Percentiles rank a stretch among this genome's conserved stretches.
These are phyloP conservation scores for Oenanthe oenanthe DNA, from an alignment of 2,113 vertebrate genomes.

Conservation along the genomic window DNA sequence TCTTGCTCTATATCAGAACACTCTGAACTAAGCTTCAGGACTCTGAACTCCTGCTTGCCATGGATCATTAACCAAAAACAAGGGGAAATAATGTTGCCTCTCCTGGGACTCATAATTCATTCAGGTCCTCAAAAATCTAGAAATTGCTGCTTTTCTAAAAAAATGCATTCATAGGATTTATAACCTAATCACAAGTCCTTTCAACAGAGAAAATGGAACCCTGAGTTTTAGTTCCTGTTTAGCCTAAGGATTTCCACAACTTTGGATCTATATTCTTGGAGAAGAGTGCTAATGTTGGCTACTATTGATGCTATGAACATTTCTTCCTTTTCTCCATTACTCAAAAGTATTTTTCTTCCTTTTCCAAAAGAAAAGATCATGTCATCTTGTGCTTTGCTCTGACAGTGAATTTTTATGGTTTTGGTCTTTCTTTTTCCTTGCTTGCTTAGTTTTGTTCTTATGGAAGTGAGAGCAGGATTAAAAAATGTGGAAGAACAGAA, in stretches of 20 bases:
- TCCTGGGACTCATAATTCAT: rapidly evolving
- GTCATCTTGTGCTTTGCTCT: not conserved
- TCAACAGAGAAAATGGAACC: not conserved
- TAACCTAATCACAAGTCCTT: not conserved
- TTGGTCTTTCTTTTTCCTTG: not conserved
- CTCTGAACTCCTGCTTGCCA: not conserved
- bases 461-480: not conserved
- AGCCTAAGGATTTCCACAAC: not conserved
- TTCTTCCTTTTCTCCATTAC: not conserved
- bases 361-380: not conserved
- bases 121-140: not conserved
- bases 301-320: not conserved
- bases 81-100: not conserved
- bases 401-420: not conserved
- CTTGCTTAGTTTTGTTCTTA: not conserved
- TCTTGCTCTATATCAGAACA: not conserved
- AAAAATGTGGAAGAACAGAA: not conserved
- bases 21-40: not conserved
- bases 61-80: not conserved
- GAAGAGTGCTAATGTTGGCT: not conserved
- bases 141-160: not conserved
- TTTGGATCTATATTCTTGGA: not conserved
- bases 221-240: not conserved
- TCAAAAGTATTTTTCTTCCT: not conserved
- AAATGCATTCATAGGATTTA: not conserved